Evolutionary conservation across 2,113 vertebrate species (phyloP).

Genomic region (Nycticryphes semicollaris): DNA sequence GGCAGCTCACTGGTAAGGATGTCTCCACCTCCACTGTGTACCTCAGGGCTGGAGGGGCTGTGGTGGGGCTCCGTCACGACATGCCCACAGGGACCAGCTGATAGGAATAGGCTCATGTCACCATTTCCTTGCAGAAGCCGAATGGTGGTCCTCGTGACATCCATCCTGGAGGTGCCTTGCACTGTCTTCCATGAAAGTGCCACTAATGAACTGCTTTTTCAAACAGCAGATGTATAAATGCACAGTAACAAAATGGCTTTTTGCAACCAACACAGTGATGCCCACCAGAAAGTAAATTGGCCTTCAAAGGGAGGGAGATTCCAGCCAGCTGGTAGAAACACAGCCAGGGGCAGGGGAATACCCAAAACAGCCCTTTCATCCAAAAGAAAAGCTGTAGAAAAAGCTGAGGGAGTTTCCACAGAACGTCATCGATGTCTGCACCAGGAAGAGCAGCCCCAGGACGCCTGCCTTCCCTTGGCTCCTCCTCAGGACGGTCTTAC

Average conservation of each 20-base stretch:
- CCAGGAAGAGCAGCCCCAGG: background rate
- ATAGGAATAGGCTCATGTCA: accelerated
- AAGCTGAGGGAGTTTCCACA: background rate
- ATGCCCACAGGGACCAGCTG: accelerated
- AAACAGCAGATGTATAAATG: accelerated
- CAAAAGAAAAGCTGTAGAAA: background rate
- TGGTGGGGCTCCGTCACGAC: background rate
- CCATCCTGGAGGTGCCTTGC: accelerated
- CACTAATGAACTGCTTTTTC: background rate
- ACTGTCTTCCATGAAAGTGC: accelerated
- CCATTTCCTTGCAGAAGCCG: accelerated
- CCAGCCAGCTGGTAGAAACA: background rate
- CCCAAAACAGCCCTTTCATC: background rate
- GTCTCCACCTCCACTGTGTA: accelerated
- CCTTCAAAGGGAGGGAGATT: background rate
- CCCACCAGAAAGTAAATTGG: background rate
- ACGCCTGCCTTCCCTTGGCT: background rate
- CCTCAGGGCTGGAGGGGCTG: accelerated
- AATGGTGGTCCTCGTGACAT: accelerated
- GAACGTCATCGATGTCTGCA: background rate
- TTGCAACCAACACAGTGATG: background rate
- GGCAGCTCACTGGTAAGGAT: background rate
- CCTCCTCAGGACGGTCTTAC: background rate
- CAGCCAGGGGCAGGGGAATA: background rate
- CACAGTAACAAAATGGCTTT: background rate